These are phyloP conservation scores for Helarctos malayanus DNA, from an alignment of 2,797 vertebrate genomes.

Conservation along the genomic window DNA sequence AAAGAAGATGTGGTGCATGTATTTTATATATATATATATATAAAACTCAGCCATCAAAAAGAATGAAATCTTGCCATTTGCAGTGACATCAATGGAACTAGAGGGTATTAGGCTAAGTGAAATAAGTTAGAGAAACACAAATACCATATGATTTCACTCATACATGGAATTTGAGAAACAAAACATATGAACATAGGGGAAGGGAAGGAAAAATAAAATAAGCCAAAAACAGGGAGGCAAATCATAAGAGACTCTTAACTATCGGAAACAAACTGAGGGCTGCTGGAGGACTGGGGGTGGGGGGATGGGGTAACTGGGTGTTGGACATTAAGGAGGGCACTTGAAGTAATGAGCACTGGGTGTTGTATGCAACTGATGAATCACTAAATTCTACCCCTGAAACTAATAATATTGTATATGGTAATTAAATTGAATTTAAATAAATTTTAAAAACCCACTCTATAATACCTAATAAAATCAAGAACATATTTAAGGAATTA, in stretches of 20 bases:
- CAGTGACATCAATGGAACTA: not conserved
- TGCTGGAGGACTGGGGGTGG: not conserved
- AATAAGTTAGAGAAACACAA: not conserved
- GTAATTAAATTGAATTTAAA: not conserved
- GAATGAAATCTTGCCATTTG: not conserved
- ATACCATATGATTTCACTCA: not conserved
- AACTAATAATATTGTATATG: not conserved
- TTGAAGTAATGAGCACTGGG: not conserved
- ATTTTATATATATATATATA: not conserved
- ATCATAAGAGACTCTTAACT: not conserved
- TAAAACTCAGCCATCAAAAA: not conserved
- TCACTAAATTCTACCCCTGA: not conserved
- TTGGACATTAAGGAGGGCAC: not conserved
- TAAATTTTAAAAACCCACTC: not conserved
- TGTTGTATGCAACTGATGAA: not conserved
- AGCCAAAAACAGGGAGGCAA: not conserved
- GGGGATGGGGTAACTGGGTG: not conserved
- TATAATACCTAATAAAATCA: not conserved
- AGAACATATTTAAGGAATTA: not conserved
- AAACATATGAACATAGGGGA: not conserved
- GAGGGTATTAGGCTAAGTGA: not conserved
- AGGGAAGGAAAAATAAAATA: not conserved
- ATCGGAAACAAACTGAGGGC: not conserved
- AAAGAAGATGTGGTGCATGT: not conserved
- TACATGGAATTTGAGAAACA: not conserved